Percentiles rank a stretch among this genome's conserved stretches.
These are phyloP conservation scores for Drosophila putrida DNA, from an alignment of 2,888 invertebrate species.

Conservation along the genomic window DNA sequence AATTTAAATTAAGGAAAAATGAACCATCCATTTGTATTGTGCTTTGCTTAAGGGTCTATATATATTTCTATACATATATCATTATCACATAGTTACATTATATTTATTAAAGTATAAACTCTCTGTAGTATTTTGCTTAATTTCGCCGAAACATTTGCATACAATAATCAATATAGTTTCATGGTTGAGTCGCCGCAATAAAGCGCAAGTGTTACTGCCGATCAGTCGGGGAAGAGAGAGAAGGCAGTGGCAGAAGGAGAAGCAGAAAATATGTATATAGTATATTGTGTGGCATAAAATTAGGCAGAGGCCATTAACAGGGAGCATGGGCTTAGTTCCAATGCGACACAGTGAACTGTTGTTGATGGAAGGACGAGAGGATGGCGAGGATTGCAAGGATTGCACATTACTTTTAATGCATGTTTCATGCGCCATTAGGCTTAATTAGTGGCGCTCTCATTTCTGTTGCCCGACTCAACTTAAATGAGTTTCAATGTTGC, in stretches of 20 bases:
- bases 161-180: conserved; percentile 28
- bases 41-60: too few species aligned
- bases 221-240: too few species aligned
- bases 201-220: conserved; percentile 45
- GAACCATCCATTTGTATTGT: too few species aligned
- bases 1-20: too few species aligned
- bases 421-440: conserved; percentile 81
- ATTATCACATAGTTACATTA: background rate
- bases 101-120: background rate
- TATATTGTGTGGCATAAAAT: conserved; percentile 67
- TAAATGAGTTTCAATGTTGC: conserved; percentile 67
- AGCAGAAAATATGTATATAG: conserved; percentile 30
- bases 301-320: conserved; percentile 67
- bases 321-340: conserved; percentile 1
- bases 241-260: background rate
- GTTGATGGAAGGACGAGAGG: conserved; percentile 4
- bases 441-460: conserved; percentile 71
- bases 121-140: background rate
- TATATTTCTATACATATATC: background rate
- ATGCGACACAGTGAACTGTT: conserved; percentile 25
- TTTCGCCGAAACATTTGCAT: conserved; percentile 22
- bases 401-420: conserved; percentile 80
- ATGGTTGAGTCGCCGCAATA: conserved; percentile 44
- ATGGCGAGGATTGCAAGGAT: conserved; percentile 49
- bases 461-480: conserved; percentile 39